Evolutionary conservation across 2,113 vertebrate species (phyloP), one percentile per base, ranked within the genome.

Genomic region (Catharus fuscescens): DNA sequence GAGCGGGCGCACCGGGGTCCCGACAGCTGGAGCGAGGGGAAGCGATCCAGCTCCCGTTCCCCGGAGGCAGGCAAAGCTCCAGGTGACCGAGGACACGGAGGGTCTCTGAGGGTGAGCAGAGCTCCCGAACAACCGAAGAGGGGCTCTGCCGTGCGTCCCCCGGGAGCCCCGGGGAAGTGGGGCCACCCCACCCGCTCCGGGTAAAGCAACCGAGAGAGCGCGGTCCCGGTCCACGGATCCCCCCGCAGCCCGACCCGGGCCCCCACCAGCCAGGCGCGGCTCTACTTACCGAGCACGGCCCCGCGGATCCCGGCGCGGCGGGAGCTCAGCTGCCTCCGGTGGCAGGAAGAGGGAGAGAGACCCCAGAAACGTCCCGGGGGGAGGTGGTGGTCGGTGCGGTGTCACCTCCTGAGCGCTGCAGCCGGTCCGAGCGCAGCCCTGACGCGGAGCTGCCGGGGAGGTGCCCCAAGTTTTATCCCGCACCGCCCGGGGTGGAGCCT

Each of bases 401-500:
- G 87, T 74, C 80, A 88, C 72, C 72, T 77, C 67, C 57, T 6
- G 80, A 86, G 84, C 57, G 13, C 74, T 50, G 65, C 70, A 85
- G 77, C 80, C 42, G n/a, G 66, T 60, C 78, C 79, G 90, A 91
- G 90, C 60, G 69, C 93, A 90, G 69, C 69, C 94, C 78, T 89
- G 82, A 84, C 88, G 92, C 92, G 83, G 82, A 82, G 90, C 82
- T 52, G 82, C 38, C 34, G 71, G 95, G 96, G 96, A 96, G 96
- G 96, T 67, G 96, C 96, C 85, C 79, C 80, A 96, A 96, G 92
- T 95, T 96, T 95, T 97, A 95, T 95, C 93, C 86, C 92, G 69
- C 93, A 64, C 92, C 87, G 72, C 77, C 88, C 83, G 62, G 96
- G 96, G 96, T 82, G 96, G 96, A 96, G 96, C 95, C 71, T 93